phyloP scores from a whole-genome alignment of 2,797 vertebrate genomes.

The Clarias pachynema region DNA sequence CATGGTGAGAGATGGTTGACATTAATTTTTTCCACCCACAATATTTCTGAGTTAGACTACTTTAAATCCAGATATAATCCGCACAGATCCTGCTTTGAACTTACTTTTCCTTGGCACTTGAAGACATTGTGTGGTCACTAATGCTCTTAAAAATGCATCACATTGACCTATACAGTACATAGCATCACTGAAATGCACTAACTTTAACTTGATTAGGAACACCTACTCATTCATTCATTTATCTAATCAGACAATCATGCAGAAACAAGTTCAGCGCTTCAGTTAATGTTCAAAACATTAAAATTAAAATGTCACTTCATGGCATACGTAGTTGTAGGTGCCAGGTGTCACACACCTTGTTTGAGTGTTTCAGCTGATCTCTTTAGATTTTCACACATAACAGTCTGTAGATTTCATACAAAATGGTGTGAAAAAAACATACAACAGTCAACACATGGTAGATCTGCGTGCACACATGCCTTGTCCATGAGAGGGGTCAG shows the following conservation, averaged over 20 bases:
- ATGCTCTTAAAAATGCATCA: conserved; percentile 45
- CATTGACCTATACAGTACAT: not conserved
- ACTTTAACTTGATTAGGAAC: not conserved
- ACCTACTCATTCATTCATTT: not conserved
- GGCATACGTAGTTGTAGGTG: not conserved
- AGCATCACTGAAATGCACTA: not conserved
- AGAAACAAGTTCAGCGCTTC: not conserved
- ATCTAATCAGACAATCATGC: not conserved
- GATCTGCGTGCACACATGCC: not conserved
- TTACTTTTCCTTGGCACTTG: conserved; percentile 61
- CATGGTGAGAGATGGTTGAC: conserved; percentile 45
- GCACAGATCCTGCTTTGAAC: conserved; percentile 76
- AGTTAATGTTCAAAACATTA: not conserved
- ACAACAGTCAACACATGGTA: not conserved
- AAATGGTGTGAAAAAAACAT: not conserved
- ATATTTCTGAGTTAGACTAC: conserved; percentile 67
- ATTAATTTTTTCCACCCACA: conserved; percentile 56
- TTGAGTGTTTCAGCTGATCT: not conserved
- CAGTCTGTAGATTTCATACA: not conserved
- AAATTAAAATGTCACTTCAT: not conserved
- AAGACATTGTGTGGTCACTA: conserved; percentile 68
- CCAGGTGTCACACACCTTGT: not conserved
- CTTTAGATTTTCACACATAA: not conserved
- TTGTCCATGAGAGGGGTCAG: not conserved
- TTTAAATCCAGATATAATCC: conserved; percentile 71